Evolutionary conservation across 1,140 invertebrate species (phyloP).

Genomic region (Drosophila athabasca): DNA sequence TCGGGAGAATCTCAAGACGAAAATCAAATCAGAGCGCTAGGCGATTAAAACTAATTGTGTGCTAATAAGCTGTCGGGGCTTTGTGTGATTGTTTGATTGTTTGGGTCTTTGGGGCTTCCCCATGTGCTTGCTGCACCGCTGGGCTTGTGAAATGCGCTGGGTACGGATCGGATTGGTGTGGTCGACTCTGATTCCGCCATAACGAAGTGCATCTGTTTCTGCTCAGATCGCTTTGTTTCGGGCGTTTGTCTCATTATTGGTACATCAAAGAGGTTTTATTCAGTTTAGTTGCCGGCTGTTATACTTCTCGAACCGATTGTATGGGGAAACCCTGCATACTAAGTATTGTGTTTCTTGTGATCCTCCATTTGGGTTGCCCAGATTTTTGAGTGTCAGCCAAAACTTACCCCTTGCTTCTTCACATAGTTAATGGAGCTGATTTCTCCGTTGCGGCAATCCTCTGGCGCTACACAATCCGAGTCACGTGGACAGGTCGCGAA

Average conservation of each 20-base stretch:
- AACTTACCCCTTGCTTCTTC: conserved; percentile 74
- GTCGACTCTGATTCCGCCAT: conserved; percentile 13
- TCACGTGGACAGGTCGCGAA: conserved; percentile 59
- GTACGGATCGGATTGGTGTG: conserved; percentile 46
- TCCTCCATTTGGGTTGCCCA: conserved; percentile 2
- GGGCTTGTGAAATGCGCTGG: conserved; percentile 55
- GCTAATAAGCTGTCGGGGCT: conserved; percentile 65
- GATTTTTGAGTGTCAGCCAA: background rate
- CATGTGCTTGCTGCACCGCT: conserved; percentile 8
- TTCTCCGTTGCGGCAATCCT: conserved; percentile 76
- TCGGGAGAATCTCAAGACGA: conserved; percentile 23
- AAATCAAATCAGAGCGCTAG: conserved; percentile 22
- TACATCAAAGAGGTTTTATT: conserved; percentile 61
- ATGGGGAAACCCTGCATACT: conserved; percentile 12
- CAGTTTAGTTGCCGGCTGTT: conserved; percentile 38
- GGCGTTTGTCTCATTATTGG: conserved; percentile 54
- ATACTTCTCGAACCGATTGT: conserved; percentile 16
- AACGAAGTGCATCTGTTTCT: conserved; percentile 14
- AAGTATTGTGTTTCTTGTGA: conserved; percentile 14
- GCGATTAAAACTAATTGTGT: conserved; percentile 63
- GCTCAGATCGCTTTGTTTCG: conserved; percentile 52
- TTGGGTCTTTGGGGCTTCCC: conserved; percentile 15
- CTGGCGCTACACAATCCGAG: conserved; percentile 71
- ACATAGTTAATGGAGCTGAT: conserved; percentile 71
- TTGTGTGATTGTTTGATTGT: conserved; percentile 8